Evolutionary conservation across 2,113 vertebrate species (phyloP).

Genomic region (Pedetes capensis): DNA sequence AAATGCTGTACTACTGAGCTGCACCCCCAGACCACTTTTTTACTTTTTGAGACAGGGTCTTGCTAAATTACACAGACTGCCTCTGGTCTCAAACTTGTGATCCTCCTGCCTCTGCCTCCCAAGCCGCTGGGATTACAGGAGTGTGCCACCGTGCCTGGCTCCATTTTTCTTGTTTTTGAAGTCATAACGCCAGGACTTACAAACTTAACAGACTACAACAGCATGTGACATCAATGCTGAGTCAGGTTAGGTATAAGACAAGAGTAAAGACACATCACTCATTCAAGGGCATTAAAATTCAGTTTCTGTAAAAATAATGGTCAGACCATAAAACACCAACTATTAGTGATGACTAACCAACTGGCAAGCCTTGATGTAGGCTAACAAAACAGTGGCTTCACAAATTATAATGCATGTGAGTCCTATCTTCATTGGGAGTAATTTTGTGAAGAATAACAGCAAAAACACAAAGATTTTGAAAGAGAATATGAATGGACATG

Average conservation of each 20-base stretch:
- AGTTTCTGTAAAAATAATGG: not conserved
- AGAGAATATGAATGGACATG: not conserved
- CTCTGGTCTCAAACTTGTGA: too few species aligned
- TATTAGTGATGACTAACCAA: not conserved
- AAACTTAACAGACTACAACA: not conserved
- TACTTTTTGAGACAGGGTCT: too few species aligned
- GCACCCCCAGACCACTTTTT: too few species aligned
- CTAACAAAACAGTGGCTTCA: not conserved
- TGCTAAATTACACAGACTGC: too few species aligned
- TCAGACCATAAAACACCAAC: not conserved
- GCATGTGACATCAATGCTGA: not conserved
- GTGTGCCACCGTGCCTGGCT: too few species aligned
- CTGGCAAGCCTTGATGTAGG: not conserved
- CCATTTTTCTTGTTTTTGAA: too few species aligned
- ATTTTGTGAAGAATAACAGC: slow-evolving; percentile 14
- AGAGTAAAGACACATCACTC: not conserved
- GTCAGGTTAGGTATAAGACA: not conserved
- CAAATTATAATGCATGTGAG: not conserved
- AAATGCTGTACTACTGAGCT: too few species aligned
- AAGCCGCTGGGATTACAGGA: too few species aligned
- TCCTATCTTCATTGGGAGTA: not conserved
- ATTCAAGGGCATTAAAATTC: not conserved
- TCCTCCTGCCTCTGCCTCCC: too few species aligned
- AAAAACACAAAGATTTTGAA: not conserved
- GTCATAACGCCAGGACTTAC: not conserved